phyloP scores from a whole-genome alignment of 92 coral and sea anemone species.

The Bergia sp. region DNA sequence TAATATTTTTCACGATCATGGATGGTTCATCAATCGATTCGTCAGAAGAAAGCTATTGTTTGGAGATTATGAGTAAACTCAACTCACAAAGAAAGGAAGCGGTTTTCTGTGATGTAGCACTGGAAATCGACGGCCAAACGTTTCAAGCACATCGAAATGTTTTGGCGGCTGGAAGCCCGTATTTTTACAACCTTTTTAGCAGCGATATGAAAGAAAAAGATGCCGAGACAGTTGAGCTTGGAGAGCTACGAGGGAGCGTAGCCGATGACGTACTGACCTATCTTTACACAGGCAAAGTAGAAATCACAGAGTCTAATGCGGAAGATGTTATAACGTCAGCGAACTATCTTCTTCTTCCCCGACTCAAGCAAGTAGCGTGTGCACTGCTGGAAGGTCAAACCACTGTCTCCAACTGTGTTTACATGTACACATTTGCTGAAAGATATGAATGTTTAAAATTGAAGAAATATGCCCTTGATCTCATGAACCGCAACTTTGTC shows the following conservation, averaged over 20 bases:
- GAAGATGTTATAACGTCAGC: conserved; percentile 85
- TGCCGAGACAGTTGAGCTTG: conserved; percentile 56
- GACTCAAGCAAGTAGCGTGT: conserved; percentile 77
- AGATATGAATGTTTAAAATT: conserved; percentile 83
- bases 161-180: conserved; percentile 71
- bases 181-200: conserved; percentile 73
- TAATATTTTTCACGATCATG: too few relatives aligned
- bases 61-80: too few relatives aligned
- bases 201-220: conserved; percentile 78
- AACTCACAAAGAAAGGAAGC: conserved; percentile 14
- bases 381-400: conserved; percentile 72
- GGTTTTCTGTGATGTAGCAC: conserved; percentile 64
- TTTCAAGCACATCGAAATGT: conserved; percentile 75
- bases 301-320: conserved; percentile 72
- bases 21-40: background rate
- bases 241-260: conserved; percentile 58
- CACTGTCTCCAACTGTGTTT: conserved; percentile 76
- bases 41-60: too few relatives aligned
- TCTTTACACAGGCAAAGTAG: conserved; percentile 81
- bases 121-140: conserved; percentile 69
- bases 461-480: conserved; percentile 69
- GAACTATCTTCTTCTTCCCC: conserved; percentile 77
- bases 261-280: conserved; percentile 65
- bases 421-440: conserved; percentile 74
- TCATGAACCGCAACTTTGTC: conserved; percentile 79